Evolutionary conservation across 2,888 invertebrate genomes (phyloP).

Genomic region (Apomyelois bistriatella): DNA sequence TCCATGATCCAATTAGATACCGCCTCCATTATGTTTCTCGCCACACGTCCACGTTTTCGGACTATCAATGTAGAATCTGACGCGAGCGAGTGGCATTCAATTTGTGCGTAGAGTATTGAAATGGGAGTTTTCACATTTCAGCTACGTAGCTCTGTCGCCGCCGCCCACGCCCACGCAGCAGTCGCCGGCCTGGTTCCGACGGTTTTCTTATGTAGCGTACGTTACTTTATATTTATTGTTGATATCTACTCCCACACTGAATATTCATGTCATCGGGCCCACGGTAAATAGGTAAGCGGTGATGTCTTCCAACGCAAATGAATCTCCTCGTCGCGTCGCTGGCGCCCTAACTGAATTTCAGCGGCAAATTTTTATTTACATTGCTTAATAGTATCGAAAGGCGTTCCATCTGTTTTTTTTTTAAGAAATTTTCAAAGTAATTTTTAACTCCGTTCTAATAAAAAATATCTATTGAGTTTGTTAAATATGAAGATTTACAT

Average conservation of each 20-base stretch:
- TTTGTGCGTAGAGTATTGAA: constrained; percentile 29
- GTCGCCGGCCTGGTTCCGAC: constrained; percentile 47
- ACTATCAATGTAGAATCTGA: constrained; percentile 18
- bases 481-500: too few species aligned
- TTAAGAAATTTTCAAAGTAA: too few species aligned
- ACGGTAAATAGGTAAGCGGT: constrained; percentile 5
- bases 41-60: constrained; percentile 18
- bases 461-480: too few species aligned
- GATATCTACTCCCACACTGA: not conserved
- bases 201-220: constrained; percentile 47
- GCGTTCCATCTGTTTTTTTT: too few species aligned
- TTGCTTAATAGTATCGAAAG: too few species aligned
- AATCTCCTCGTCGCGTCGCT: not conserved
- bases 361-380: constrained; percentile 15
- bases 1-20: constrained; percentile 36
- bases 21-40: constrained; percentile 22
- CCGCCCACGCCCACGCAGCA: constrained; percentile 40
- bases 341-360: constrained; percentile 22
- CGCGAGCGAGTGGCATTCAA: constrained; percentile 33
- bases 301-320: too few species aligned
- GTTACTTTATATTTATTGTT: constrained; percentile 30
- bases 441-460: too few species aligned
- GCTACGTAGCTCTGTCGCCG: constrained; percentile 45
- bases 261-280: constrained; percentile 35
- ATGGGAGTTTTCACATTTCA: constrained; percentile 47